phyloP scores from a whole-genome alignment of 1,140 invertebrate genomes.

The Protaetia brevitarsis region DNA sequence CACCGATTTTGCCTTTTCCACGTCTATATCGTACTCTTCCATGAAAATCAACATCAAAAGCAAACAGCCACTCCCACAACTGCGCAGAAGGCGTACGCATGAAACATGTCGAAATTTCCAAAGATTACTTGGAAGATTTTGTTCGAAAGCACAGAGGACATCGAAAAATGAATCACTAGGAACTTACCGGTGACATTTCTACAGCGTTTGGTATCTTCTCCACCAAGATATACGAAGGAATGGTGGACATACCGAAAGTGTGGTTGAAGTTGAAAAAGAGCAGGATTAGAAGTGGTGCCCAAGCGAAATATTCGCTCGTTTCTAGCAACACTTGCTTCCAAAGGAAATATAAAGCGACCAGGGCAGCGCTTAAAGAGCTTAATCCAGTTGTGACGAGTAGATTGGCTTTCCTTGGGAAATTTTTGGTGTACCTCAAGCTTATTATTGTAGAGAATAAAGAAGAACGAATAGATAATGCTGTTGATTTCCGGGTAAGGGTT shows the following conservation, averaged over 20 bases:
- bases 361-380: slow-evolving; percentile 18
- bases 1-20: too few species aligned
- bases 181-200: slow-evolving; percentile 25
- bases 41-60: not conserved
- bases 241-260: slow-evolving; percentile 24
- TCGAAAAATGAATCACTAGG: slow-evolving; percentile 28
- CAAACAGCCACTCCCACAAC: not conserved
- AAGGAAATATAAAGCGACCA: slow-evolving; percentile 28
- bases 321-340: slow-evolving; percentile 19
- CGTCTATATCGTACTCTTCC: not conserved
- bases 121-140: slow-evolving; percentile 32
- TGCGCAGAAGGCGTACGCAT: not conserved
- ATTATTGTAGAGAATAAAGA: slow-evolving; percentile 24
- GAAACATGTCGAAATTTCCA: slow-evolving; percentile 18
- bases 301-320: slow-evolving; percentile 17
- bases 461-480: slow-evolving; percentile 28
- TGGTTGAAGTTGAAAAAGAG: slow-evolving; percentile 29
- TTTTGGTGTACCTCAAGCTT: slow-evolving; percentile 20
- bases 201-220: slow-evolving; percentile 24
- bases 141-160: slow-evolving; percentile 28
- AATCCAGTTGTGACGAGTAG: not conserved
- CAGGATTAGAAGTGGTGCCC: slow-evolving; percentile 26
- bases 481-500: slow-evolving; percentile 28
- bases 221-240: slow-evolving; percentile 21
- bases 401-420: slow-evolving; percentile 25